Percentiles rank a stretch among this genome's conserved stretches.
Conservation (phyloP, 2,113 vertebrate species). For the Echinops telfairi region DNA sequence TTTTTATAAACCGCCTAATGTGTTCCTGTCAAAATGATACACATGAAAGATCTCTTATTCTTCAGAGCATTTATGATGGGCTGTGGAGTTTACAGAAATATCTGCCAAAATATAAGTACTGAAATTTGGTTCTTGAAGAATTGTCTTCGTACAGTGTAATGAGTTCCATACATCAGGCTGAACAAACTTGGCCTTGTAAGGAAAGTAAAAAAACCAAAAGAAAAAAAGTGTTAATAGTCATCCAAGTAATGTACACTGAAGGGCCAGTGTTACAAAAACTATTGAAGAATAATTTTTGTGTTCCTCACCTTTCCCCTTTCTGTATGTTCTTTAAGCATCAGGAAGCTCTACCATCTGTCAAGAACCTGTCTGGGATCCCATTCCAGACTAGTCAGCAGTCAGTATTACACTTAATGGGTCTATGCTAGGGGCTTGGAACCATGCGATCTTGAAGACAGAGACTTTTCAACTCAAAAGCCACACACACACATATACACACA, state of each 20-base stretch:
- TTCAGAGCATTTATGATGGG: not conserved
- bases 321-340: not conserved
- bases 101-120: not conserved
- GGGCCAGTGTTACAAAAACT: not conserved
- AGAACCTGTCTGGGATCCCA: not conserved
- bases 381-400: not conserved
- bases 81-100: not conserved
- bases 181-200: slow-evolving; percentile 36
- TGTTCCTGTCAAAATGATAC: not conserved
- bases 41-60: slow-evolving; percentile 33
- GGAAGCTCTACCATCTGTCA: not conserved
- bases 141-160: not conserved
- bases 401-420: slow-evolving; percentile 7
- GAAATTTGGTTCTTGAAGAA: slow-evolving; percentile 40
- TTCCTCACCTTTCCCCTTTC: not conserved
- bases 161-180: slow-evolving; percentile 13
- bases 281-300: not conserved
- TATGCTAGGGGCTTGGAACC: not conserved
- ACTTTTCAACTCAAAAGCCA: not conserved
- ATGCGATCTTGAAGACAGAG: not conserved
- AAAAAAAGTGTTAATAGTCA: not conserved
- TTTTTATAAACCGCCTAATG: slow-evolving; percentile 38
- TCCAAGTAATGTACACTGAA: not conserved
- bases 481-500: too few species aligned
- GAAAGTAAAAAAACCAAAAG: slow-evolving; percentile 37